A percentile compares a stretch with the other conserved stretches of the same genome.
Conservation (phyloP, 2,888 invertebrate species). For the Lasioglossum morio region DNA sequence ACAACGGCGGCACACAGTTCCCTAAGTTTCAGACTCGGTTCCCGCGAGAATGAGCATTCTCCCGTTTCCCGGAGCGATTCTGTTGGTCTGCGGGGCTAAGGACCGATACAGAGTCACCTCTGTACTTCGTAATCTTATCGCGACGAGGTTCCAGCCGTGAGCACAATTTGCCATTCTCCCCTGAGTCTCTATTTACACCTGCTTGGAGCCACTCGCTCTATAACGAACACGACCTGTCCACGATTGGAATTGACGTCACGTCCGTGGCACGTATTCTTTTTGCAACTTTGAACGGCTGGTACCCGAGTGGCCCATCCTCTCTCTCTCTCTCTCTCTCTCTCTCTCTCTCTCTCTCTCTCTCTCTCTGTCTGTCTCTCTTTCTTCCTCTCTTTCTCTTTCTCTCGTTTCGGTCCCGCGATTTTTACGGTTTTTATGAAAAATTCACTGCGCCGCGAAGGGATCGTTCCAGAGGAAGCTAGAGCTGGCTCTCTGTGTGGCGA, state of each 20-base stretch:
- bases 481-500: background rate
- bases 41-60: background rate
- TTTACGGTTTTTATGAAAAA: slow-evolving; percentile 29
- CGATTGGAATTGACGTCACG: slow-evolving; percentile 45
- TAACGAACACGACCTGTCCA: background rate
- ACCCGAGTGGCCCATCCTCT: background rate
- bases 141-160: background rate
- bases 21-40: background rate
- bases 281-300: background rate
- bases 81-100: background rate
- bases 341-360: no score
- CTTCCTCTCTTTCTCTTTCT: background rate
- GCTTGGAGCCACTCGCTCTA: background rate
- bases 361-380: background rate
- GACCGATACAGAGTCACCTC: background rate
- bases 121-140: slow-evolving; percentile 40
- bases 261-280: slow-evolving; percentile 11
- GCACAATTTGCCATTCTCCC: slow-evolving; percentile 18
- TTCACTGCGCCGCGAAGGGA: slow-evolving; percentile 3
- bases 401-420: background rate
- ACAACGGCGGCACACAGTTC: background rate
- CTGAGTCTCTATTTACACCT: slow-evolving; percentile 8
- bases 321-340: background rate
- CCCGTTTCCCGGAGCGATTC: slow-evolving; percentile 5
- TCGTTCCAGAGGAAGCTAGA: background rate